Base-by-base conservation (phyloP, 2,888 invertebrate genomes). In the Cantharis flavilabris region DNA sequence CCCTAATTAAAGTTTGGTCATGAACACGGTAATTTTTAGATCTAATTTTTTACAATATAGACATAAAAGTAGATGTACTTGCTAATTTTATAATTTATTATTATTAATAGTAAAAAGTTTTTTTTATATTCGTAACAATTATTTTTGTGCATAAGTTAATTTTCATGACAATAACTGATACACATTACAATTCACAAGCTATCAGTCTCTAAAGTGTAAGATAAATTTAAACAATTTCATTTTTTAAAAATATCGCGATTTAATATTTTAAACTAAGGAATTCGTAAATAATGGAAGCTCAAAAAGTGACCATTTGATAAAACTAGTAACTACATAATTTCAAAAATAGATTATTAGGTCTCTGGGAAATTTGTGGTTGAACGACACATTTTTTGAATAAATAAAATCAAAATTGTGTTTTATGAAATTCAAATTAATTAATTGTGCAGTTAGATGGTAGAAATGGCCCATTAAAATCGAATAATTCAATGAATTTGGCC, bases 1-100 rank as follows among this genome's bases (percentile, higher is more conserved):
- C n/a, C 49, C 49, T 49, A 72, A 28, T 14, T 62, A 62, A 65
- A 71, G 71, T 76, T 76, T 76, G 76, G 76, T 72, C 70, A 70
- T 70, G 67, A 70, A 73, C 28, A 70, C 69, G n/a, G 49, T 67
- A 49, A 49, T 49, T 49, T 49, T 49, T 49, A 49, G 49, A 49
- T 49, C 49, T 49, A 49, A 49, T n/a, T 49, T 49, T 49, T 49
- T n/a, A 49, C 49, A 49, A 49, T 49, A 49, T 49, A 49, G 49
- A 49, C 49, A 49, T 49, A 49, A 49, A 49, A 49, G 49, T 49
- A 49, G 49, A 49, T 49, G 49, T 49, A 49, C 49, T n/a, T 49
- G n/a, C 49, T 49, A 49, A 49, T 9, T 49, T 49, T 49, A 49
- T 49, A 49, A 49, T 49, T 26, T 10, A 30, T 28, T 49, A 49